Percentiles rank a stretch among this genome's conserved stretches.
Evolutionary conservation across 1,140 invertebrate species (phyloP).

Genomic region (Cydia fagiglandana): DNA sequence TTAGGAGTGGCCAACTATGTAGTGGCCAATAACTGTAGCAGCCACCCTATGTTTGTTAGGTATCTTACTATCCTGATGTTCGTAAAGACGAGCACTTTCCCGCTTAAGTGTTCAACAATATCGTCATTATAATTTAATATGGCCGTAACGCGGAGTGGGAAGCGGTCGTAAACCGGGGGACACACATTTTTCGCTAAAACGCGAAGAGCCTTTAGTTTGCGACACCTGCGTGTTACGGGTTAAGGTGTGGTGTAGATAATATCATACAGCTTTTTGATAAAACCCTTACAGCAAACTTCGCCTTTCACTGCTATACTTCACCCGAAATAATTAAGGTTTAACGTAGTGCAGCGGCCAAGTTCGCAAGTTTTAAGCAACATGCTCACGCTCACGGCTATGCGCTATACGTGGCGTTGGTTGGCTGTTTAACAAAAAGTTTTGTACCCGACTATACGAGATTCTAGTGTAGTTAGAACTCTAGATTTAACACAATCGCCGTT

Average conservation of each 20-base stretch:
- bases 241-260: neutral
- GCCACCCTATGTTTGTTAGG: neutral
- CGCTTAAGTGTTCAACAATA: neutral
- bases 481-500: neutral
- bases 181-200: slow-evolving; percentile 25
- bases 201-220: slow-evolving; percentile 29
- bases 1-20: too few species aligned
- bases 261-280: neutral
- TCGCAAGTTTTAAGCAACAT: slow-evolving; percentile 17
- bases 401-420: neutral
- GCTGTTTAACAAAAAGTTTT: neutral
- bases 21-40: too few species aligned
- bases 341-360: neutral
- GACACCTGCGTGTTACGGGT: slow-evolving; percentile 4
- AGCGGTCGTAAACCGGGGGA: slow-evolving; percentile 27
- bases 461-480: neutral
- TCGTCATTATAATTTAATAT: slow-evolving; percentile 25
- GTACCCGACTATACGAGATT: neutral
- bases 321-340: neutral
- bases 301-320: neutral
- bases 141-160: slow-evolving; percentile 13
- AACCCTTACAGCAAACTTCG: neutral
- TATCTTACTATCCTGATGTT: neutral
- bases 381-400: neutral
- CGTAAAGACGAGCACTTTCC: neutral